A percentile compares a stretch with the other conserved stretches of the same genome.
phyloP scores from a whole-genome alignment of 2,888 invertebrate species.

The Hirtodrosophila alboralis region DNA sequence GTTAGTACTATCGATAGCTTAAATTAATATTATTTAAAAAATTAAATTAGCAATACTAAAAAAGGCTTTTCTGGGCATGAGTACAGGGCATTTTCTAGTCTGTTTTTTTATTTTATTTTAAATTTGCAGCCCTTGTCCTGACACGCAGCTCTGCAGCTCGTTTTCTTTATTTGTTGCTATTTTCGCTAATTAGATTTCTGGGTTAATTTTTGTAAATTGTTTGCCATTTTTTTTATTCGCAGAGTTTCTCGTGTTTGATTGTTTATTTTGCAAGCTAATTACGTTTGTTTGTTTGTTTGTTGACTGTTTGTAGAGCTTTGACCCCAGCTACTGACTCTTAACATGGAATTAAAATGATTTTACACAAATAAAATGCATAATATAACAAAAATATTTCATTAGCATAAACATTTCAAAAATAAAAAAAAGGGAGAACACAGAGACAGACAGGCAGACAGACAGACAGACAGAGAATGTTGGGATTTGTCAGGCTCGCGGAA shows the following conservation, averaged over 20 bases:
- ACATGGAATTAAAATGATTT: slow-evolving; percentile 33
- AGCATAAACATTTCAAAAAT: too few relatives aligned
- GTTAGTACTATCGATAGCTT: too few relatives aligned
- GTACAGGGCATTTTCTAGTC: slow-evolving; percentile 6
- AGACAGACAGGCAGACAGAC: slow-evolving; percentile 33
- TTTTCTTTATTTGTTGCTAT: slow-evolving; percentile 18
- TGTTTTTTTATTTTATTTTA: slow-evolving; percentile 3
- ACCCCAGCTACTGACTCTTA: slow-evolving; percentile 32
- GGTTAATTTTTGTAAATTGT: slow-evolving; percentile 69
- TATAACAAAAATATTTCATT: slow-evolving; percentile 65
- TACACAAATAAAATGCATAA: slow-evolving; percentile 65
- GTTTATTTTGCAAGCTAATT: slow-evolving; percentile 69
- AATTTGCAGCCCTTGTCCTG: slow-evolving; percentile 11
- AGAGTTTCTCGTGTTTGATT: slow-evolving; percentile 23
- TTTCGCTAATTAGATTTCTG: slow-evolving; percentile 78
- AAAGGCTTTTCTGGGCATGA: too few relatives aligned
- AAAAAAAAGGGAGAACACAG: too few relatives aligned
- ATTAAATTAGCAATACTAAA: too few relatives aligned
- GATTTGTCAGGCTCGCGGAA: slow-evolving; percentile 16
- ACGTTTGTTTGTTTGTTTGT: slow-evolving; percentile 21
- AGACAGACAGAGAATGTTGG: slow-evolving; percentile 26
- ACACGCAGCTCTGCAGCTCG: slow-evolving; percentile 15
- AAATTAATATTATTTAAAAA: too few relatives aligned
- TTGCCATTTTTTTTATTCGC: slow-evolving; percentile 52
- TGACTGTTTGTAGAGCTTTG: slow-evolving; percentile 35